A percentile compares a stretch with the other conserved stretches of the same genome.
phyloP scores from a whole-genome alignment of 1,140 invertebrate genomes.

The Spodoptera litura region DNA sequence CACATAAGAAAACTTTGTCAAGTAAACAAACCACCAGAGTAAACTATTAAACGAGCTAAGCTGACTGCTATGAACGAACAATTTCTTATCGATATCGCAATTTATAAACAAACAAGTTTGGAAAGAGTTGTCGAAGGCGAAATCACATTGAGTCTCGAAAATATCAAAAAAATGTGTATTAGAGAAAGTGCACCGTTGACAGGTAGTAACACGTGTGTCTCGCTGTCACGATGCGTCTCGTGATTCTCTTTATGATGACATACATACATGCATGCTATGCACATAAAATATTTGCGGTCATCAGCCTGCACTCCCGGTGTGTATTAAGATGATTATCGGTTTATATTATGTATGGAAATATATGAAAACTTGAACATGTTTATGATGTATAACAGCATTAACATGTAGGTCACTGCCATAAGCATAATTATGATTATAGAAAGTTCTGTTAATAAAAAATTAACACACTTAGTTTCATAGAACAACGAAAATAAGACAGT shows the following conservation, averaged over 20 bases:
- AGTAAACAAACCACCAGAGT: constrained; percentile 54
- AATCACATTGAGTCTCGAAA: constrained; percentile 29
- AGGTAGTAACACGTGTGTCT: constrained; percentile 46
- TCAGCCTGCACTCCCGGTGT: background rate
- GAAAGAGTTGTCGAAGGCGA: background rate
- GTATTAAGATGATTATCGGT: no score
- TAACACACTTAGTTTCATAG: no score
- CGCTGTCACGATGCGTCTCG: constrained; percentile 40
- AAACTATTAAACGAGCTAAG: constrained; percentile 35
- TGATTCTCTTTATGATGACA: constrained; percentile 44
- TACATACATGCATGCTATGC: constrained; percentile 35
- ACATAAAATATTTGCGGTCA: background rate
- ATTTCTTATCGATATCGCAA: constrained; percentile 37
- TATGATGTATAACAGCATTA: no score
- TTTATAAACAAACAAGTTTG: constrained; percentile 7
- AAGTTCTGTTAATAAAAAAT: no score
- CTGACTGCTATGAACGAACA: background rate
- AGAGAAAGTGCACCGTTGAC: constrained; percentile 61
- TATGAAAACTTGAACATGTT: no score
- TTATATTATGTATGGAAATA: no score
- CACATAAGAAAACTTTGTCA: constrained; percentile 59
- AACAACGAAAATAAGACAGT: no score
- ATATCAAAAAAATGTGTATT: constrained; percentile 44
- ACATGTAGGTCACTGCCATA: no score
- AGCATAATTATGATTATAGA: no score